Conservation (phyloP, 2,113 vertebrate genomes). For the Petaurus breviceps region DNA sequence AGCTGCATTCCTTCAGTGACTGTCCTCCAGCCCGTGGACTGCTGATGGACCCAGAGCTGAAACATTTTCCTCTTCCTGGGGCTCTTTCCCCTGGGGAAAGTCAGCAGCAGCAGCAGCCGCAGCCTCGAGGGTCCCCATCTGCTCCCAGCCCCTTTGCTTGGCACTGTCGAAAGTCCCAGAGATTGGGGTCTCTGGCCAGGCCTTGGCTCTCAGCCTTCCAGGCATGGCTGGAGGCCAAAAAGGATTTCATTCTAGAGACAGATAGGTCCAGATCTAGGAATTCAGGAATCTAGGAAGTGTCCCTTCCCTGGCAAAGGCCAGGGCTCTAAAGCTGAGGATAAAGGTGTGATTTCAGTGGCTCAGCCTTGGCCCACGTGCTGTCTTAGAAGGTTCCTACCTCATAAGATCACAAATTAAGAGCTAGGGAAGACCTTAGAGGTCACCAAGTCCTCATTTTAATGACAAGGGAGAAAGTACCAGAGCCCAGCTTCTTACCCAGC, state of each 20-base stretch:
- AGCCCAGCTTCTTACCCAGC: not conserved
- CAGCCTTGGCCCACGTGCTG: not conserved
- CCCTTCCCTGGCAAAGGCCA: not conserved
- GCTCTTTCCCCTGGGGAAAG: not conserved
- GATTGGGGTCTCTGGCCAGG: too few species aligned
- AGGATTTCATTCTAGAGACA: not conserved
- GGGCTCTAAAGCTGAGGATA: not conserved
- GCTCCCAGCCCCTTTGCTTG: too few species aligned
- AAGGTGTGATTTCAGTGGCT: too few species aligned
- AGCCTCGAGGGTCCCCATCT: too few species aligned
- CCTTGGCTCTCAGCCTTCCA: not conserved
- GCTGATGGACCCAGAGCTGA: too few species aligned
- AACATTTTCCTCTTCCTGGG: too few species aligned
- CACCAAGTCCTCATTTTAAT: not conserved
- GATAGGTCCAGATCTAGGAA: not conserved
- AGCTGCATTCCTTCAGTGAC: not conserved
- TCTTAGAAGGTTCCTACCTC: not conserved
- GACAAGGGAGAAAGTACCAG: not conserved
- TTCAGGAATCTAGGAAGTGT: not conserved
- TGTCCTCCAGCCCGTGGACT: not conserved
- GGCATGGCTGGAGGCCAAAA: not conserved
- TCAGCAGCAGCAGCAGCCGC: too few species aligned
- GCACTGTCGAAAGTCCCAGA: too few species aligned
- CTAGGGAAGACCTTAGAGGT: not conserved
- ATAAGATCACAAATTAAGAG: not conserved